Conservation (phyloP, 2,113 vertebrate genomes). For the Procavia capensis region DNA sequence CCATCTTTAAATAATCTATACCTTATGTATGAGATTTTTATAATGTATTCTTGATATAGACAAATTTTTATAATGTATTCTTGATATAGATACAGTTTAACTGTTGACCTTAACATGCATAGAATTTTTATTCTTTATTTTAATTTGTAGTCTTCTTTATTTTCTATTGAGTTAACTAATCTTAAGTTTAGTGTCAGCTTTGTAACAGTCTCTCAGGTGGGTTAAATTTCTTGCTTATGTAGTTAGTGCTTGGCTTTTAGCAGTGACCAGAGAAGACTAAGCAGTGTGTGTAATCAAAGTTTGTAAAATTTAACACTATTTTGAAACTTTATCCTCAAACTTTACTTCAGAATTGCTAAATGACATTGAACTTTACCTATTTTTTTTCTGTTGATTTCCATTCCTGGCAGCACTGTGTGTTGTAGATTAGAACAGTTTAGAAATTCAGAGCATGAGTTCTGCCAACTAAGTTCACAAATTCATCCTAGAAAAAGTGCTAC, state of each 20-base stretch:
- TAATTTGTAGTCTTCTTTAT: background rate
- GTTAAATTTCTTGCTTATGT: background rate
- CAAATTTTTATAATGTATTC: background rate
- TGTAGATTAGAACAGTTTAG: background rate
- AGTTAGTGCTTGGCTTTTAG: background rate
- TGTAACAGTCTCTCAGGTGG: background rate
- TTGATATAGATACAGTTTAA: background rate
- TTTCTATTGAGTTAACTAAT: background rate
- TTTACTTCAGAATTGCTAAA: background rate
- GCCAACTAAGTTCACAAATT: too few relatives aligned
- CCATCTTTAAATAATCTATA: background rate
- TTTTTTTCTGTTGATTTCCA: background rate
- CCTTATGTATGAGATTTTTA: background rate
- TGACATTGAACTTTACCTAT: background rate
- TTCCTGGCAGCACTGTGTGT: background rate
- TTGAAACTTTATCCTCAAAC: conserved; percentile 29
- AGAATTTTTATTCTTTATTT: conserved; percentile 14
- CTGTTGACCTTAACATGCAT: background rate
- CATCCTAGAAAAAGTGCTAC: too few relatives aligned
- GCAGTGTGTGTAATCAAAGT: background rate
- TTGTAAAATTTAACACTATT: background rate
- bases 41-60: background rate
- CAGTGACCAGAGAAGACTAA: background rate
- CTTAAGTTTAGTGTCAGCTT: background rate
- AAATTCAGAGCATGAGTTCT: background rate